Percentiles rank a stretch among this genome's conserved stretches.
Conservation (phyloP, 2,797 vertebrate species). For the Sternotherus odoratus region DNA sequence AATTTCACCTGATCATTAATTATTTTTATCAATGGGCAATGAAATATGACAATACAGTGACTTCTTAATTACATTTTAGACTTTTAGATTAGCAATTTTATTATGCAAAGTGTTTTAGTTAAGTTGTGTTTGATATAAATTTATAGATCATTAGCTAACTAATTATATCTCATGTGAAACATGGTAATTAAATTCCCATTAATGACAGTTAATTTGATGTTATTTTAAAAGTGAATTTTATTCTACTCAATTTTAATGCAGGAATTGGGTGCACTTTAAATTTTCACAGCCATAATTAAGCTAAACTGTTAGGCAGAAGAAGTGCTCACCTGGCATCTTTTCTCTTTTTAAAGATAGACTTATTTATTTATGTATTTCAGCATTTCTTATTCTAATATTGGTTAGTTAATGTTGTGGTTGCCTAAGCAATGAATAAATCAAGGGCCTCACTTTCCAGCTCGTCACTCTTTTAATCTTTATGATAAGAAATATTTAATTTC, state of each 20-base stretch:
- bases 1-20: slow-evolving; percentile 1
- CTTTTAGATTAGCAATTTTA: slow-evolving; percentile 57
- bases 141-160: slow-evolving; percentile 71
- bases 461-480: background rate
- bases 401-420: slow-evolving; percentile 5
- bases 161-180: slow-evolving; percentile 76
- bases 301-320: background rate
- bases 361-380: slow-evolving; percentile 33
- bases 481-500: background rate
- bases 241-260: slow-evolving; percentile 64
- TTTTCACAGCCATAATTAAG: too few relatives aligned
- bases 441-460: background rate
- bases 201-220: slow-evolving; percentile 69
- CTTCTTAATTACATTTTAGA: slow-evolving; percentile 53
- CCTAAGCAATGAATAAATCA: slow-evolving; percentile 37
- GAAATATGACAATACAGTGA: slow-evolving; percentile 59
- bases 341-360: slow-evolving; percentile 10
- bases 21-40: slow-evolving; percentile 21
- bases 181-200: slow-evolving; percentile 67
- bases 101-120: slow-evolving; percentile 47
- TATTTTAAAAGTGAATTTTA: slow-evolving; percentile 68
- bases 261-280: slow-evolving; percentile 43
- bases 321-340: slow-evolving; percentile 34
- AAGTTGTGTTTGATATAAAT: slow-evolving; percentile 66
- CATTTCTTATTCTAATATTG: slow-evolving; percentile 11